Evolutionary conservation across 2,113 vertebrate species (phyloP).

Genomic region (Labeo catla): DNA sequence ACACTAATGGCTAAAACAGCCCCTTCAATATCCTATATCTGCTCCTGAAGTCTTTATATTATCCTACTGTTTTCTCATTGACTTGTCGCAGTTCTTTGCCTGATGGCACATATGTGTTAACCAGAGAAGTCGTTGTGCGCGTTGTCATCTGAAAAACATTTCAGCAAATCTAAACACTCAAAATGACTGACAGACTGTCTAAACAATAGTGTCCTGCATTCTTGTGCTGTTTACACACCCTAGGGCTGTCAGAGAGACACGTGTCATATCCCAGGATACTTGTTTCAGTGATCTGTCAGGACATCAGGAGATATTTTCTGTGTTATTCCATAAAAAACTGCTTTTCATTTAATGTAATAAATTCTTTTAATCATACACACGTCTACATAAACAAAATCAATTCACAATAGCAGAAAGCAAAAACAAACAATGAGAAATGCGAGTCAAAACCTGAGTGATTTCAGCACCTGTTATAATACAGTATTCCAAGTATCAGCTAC

Average conservation of each 20-base stretch:
- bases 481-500: background rate
- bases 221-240: background rate
- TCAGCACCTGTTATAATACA: background rate
- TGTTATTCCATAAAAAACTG: background rate
- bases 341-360: background rate
- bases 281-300: background rate
- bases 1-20: constrained; percentile 1
- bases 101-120: background rate
- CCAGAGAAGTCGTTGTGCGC: background rate
- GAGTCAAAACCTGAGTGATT: background rate
- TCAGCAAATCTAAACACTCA: background rate
- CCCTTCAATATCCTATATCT: background rate
- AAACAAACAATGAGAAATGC: constrained; percentile 4
- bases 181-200: background rate
- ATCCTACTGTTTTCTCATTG: background rate
- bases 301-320: too few species aligned
- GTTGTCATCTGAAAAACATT: background rate
- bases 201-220: background rate
- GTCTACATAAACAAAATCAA: background rate
- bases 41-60: background rate
- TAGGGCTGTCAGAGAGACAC: background rate
- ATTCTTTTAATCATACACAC: background rate
- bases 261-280: background rate
- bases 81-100: background rate
- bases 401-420: background rate